These are phyloP conservation scores for Byasa hedistus DNA, from an alignment of 2,888 invertebrate species.

Conservation along the genomic window DNA sequence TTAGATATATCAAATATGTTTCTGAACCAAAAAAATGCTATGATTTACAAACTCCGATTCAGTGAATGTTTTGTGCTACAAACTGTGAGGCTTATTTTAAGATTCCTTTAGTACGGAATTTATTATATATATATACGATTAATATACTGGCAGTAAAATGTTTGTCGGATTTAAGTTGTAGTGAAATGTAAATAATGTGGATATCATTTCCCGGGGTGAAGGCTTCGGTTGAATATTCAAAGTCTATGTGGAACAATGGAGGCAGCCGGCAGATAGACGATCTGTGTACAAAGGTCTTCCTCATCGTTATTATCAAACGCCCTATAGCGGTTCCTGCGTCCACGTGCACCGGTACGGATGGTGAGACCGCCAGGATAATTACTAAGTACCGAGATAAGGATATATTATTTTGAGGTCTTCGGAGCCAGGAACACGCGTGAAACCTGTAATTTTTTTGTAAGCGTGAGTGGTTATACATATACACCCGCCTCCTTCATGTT, in stretches of 20 bases:
- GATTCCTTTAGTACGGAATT: too few species aligned
- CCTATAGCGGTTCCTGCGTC: constrained; percentile 18
- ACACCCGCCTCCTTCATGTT: background rate
- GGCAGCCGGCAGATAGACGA: constrained; percentile 1
- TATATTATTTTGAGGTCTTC: constrained; percentile 27
- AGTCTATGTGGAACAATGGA: constrained; percentile 1
- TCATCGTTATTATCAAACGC: constrained; percentile 16
- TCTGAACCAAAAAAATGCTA: too few species aligned
- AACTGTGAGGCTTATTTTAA: too few species aligned
- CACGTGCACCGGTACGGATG: constrained; percentile 22
- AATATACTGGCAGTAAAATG: background rate
- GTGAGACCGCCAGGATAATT: constrained; percentile 25
- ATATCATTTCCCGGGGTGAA: background rate
- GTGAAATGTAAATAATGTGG: background rate
- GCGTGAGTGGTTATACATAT: background rate
- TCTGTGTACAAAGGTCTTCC: constrained; percentile 8
- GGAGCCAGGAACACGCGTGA: background rate
- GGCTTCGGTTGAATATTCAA: background rate
- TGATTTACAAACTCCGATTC: too few species aligned
- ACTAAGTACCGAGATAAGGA: constrained; percentile 16
- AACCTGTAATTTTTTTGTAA: constrained; percentile 11
- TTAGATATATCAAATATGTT: too few species aligned
- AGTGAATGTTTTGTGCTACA: too few species aligned
- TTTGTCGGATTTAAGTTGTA: background rate
- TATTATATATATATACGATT: background rate